Evolutionary conservation across 2,113 vertebrate genomes (phyloP), one percentile per base, ranked within the genome.

Genomic region (Hypocryptadius cinnamomeus): DNA sequence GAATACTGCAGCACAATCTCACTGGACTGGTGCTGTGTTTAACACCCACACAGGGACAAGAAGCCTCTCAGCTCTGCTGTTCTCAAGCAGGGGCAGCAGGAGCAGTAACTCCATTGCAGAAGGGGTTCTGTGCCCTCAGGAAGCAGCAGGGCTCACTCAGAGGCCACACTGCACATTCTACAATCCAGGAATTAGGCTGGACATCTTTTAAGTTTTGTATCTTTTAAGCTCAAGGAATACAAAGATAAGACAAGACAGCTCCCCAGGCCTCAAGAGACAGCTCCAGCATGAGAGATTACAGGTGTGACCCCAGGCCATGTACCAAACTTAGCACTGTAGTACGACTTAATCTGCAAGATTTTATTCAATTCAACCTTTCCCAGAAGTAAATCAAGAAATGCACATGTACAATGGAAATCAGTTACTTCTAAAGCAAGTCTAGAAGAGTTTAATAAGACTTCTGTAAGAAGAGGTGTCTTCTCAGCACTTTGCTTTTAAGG

Each of bases 401-500:
- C 37, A 89, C 42, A 83, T 96, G 94, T 96, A 97, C 96, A 97
- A 78, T 95, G 96, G 97, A 97, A 98, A 97, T 72, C 85, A 92
- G 18, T 95, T 95, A 96, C 94, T 92, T 96, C 96, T 97, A 97
- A 97, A 97, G 95, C 97, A 97, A 97, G 95, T 98, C 97, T 96
- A 96, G 96, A 93, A 97, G 97, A 97, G 95, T 97, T 97, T 97
- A 96, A 97, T 96, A 97, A 96, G 97, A 96, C 96, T 96, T 96
- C 96, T 97, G 96, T 89, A 97, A 97, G 96, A 97, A 97, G 96
- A 97, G 97, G 92, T 97, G 97, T 97, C 97, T 97, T 97, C 97
- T 98, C 97, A 95, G 95, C 93, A 98, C 95, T 97, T 96, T 97
- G 96, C 96, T 97, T 96, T 79, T 96, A 95, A 97, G 93, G 93